Conservation (phyloP, 2,888 invertebrate genomes). For the Lacanobia oleracea region DNA sequence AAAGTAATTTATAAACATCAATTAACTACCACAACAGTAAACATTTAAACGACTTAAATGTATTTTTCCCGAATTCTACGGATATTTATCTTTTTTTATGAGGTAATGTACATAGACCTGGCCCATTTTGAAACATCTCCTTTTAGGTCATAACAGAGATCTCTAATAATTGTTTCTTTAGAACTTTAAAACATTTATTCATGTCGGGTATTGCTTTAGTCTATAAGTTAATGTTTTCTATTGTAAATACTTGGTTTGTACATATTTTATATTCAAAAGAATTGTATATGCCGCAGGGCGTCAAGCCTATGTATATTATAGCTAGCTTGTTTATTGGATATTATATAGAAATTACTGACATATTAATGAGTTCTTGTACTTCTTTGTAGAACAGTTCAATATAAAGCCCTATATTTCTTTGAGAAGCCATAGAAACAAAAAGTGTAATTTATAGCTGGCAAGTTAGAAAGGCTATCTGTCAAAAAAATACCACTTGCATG, state of each 20-base stretch:
- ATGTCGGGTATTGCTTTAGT: not conserved
- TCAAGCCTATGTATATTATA: conserved; percentile 57
- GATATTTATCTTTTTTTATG: too few relatives aligned
- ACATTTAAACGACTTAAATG: too few relatives aligned
- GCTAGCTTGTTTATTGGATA: conserved; percentile 62
- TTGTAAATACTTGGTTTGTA: conserved; percentile 46
- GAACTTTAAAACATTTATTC: not conserved
- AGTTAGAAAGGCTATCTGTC: not conserved
- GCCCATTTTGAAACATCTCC: too few relatives aligned
- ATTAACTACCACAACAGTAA: too few relatives aligned
- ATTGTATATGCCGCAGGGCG: conserved; percentile 55
- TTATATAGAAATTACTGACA: conserved; percentile 40
- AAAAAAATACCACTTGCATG: not conserved
- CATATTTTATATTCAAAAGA: conserved; percentile 47
- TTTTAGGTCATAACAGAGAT: too few relatives aligned
- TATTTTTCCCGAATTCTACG: too few relatives aligned
- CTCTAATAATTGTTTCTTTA: not conserved
- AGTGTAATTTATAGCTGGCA: conserved; percentile 28
- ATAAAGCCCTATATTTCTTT: conserved; percentile 14
- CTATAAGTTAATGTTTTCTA: not conserved
- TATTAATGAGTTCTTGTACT: conserved; percentile 1
- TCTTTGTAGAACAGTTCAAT: conserved; percentile 4
- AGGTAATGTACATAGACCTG: too few relatives aligned
- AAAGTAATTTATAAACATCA: too few relatives aligned
- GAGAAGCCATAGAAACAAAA: conserved; percentile 2